Evolutionary conservation across 2,888 invertebrate genomes (phyloP).

Genomic region (Pandemis cinnamomeana): DNA sequence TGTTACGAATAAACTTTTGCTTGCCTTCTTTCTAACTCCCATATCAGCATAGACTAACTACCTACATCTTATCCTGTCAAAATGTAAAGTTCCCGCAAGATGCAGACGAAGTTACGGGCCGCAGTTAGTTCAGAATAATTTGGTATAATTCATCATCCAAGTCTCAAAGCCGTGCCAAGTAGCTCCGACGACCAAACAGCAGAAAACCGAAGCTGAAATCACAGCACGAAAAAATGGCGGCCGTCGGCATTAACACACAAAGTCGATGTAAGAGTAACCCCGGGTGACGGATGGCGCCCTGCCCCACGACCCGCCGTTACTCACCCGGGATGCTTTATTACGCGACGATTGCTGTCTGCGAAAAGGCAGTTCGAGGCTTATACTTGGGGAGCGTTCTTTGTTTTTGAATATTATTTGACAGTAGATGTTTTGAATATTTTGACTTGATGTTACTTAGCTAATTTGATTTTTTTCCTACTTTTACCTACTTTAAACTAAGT

Average conservation of each 20-base stretch:
- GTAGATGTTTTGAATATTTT: not conserved
- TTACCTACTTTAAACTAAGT: too few species aligned
- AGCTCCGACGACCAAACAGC: not conserved
- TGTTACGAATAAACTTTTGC: too few species aligned
- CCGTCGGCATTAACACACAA: constrained; percentile 55
- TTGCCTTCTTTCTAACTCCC: too few species aligned
- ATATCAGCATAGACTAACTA: too few species aligned
- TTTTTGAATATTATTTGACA: not conserved
- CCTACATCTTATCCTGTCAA: too few species aligned
- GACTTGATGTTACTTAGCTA: too few species aligned
- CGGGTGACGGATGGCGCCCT: constrained; percentile 38
- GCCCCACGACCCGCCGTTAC: constrained; percentile 66
- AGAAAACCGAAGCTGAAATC: constrained; percentile 19
- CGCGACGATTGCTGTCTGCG: constrained; percentile 20
- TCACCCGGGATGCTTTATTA: constrained; percentile 56
- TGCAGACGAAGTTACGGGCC: too few species aligned
- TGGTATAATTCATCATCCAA: not conserved
- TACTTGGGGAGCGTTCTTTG: constrained; percentile 3
- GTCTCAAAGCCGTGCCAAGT: not conserved
- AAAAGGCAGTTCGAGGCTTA: not conserved
- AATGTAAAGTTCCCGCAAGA: too few species aligned
- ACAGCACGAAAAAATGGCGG: constrained; percentile 19
- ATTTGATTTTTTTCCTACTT: too few species aligned
- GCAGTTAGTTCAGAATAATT: too few species aligned
- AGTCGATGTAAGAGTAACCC: constrained; percentile 58